A percentile compares a stretch with the other conserved stretches of the same genome.
These are phyloP conservation scores for Malacoraja senta DNA, from an alignment of 2,797 vertebrate species.

Conservation along the genomic window DNA sequence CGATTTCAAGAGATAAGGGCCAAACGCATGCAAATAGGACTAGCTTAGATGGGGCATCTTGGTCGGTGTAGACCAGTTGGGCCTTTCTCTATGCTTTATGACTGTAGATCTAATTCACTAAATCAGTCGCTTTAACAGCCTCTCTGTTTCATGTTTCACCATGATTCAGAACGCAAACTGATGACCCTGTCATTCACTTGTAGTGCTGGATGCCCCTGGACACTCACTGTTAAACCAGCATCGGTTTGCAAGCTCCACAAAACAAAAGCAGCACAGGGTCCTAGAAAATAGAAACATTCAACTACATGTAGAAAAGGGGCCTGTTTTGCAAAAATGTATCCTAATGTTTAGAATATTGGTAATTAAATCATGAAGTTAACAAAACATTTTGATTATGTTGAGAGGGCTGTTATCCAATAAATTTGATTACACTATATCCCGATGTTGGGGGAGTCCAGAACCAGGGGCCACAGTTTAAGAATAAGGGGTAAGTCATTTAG, in stretches of 20 bases:
- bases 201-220: not conserved
- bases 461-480: too few relatives aligned
- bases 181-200: not conserved
- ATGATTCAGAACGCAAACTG: not conserved
- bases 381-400: not conserved
- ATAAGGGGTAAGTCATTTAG: too few relatives aligned
- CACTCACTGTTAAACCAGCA: not conserved
- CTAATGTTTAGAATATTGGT: not conserved
- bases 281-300: not conserved
- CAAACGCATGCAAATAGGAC: too few relatives aligned
- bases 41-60: too few relatives aligned
- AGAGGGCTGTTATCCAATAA: not conserved
- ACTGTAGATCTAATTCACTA: too few relatives aligned
- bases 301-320: not conserved
- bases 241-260: not conserved
- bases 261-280: not conserved
- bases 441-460: too few relatives aligned
- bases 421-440: not conserved
- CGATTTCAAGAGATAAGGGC: too few relatives aligned
- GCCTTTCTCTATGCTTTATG: too few relatives aligned
- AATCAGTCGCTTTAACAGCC: not conserved
- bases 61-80: too few relatives aligned
- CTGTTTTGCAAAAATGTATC: not conserved
- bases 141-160: not conserved
- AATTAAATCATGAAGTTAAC: not conserved